A percentile compares a stretch with the other conserved stretches of the same genome.
These are phyloP conservation scores for Ellobium chinense DNA, from an alignment of 2,888 invertebrate species.

Conservation along the genomic window DNA sequence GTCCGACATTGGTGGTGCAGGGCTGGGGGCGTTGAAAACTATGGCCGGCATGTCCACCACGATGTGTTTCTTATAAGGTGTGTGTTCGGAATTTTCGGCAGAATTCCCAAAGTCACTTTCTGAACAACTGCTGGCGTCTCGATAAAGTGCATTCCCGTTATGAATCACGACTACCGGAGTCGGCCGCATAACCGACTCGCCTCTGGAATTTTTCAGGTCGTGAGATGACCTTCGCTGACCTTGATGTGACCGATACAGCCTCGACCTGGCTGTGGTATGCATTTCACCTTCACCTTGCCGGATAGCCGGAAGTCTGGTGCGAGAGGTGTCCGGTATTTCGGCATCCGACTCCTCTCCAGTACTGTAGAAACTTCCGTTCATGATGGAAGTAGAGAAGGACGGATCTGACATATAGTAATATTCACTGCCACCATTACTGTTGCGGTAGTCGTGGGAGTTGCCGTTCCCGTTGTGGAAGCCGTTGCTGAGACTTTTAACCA, in stretches of 20 bases:
- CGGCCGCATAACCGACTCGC: neutral
- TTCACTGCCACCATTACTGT: no score
- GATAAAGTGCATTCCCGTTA: neutral
- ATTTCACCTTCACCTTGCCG: neutral
- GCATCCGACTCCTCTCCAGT: neutral
- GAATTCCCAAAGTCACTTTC: neutral
- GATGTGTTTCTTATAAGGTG: slow-evolving; percentile 48
- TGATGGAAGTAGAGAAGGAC: neutral
- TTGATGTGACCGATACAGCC: neutral
- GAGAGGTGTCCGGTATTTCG: neutral
- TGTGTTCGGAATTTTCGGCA: neutral
- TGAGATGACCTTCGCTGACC: no score
- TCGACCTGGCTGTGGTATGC: neutral
- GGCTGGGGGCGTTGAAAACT: slow-evolving; percentile 63
- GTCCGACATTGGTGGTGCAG: slow-evolving; percentile 31
- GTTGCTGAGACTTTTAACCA: no score
- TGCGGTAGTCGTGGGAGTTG: no score
- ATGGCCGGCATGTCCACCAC: slow-evolving; percentile 69
- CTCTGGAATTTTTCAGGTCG: no score
- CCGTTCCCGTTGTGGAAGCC: no score
- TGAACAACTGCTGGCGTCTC: neutral
- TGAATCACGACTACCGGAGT: neutral
- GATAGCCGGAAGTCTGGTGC: neutral
- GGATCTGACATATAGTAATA: neutral
- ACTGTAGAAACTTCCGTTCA: neutral